Conservation (phyloP, 2,888 invertebrate genomes). For the Blomia tropicalis region DNA sequence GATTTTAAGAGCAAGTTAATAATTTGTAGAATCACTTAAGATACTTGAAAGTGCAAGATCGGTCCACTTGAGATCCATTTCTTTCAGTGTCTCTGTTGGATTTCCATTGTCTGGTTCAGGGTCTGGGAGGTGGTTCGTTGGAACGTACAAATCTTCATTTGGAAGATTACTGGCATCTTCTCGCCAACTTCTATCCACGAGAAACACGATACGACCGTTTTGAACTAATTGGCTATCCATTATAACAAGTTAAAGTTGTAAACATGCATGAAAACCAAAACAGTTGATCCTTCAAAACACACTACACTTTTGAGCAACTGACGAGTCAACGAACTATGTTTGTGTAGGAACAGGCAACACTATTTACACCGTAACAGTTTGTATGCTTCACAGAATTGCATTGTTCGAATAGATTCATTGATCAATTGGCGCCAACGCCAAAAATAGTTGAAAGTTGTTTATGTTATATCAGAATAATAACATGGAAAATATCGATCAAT, state of each 20-base stretch:
- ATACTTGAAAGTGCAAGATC: constrained; percentile 36
- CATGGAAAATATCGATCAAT: too few species aligned
- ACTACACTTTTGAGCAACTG: too few species aligned
- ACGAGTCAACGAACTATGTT: not conserved
- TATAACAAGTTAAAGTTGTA: not conserved
- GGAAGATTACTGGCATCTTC: constrained; percentile 45
- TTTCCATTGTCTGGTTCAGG: constrained; percentile 73
- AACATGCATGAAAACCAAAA: not conserved
- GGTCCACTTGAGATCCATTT: constrained; percentile 62
- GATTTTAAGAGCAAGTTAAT: too few species aligned
- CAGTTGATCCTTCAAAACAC: too few species aligned
- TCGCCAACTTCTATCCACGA: constrained; percentile 74
- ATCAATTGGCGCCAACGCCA: too few species aligned
- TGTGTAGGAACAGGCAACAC: too few species aligned
- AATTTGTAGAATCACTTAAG: not conserved
- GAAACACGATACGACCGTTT: constrained; percentile 54
- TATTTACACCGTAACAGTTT: too few species aligned
- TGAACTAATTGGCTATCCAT: constrained; percentile 64
- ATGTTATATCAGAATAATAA: too few species aligned
- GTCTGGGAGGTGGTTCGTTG: constrained; percentile 71
- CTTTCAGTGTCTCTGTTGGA: constrained; percentile 62
- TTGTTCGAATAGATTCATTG: too few species aligned
- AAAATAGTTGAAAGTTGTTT: too few species aligned
- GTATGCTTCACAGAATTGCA: too few species aligned
- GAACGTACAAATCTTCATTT: constrained; percentile 50